Evolutionary conservation across 2,113 vertebrate genomes (phyloP).

Genomic region (Catagonus wagneri): DNA sequence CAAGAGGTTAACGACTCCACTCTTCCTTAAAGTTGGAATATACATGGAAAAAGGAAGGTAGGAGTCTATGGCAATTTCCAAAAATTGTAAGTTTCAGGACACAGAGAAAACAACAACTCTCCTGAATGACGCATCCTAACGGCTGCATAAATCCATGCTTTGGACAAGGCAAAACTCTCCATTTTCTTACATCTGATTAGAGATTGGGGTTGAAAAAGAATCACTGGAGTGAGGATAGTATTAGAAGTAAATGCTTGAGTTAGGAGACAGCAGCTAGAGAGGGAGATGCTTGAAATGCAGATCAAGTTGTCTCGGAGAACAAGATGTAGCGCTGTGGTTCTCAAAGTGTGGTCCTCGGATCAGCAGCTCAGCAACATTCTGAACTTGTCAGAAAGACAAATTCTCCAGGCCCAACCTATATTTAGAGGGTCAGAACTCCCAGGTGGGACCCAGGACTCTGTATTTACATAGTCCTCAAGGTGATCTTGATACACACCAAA

Average conservation of each 20-base stretch:
- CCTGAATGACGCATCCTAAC: background rate
- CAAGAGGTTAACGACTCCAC: background rate
- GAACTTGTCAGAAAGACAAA: background rate
- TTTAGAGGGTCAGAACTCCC: background rate
- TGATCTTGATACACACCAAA: background rate
- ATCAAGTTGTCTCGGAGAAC: background rate
- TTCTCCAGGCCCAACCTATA: background rate
- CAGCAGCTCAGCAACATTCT: background rate
- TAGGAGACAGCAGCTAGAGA: background rate
- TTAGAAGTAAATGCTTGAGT: no score
- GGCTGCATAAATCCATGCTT: background rate
- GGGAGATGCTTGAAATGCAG: background rate
- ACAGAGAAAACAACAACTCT: background rate
- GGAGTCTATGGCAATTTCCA: background rate
- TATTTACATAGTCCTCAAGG: background rate
- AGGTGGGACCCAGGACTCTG: rapidly evolving
- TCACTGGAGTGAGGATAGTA: background rate
- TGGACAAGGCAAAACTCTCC: background rate
- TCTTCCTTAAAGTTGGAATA: background rate
- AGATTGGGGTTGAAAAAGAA: background rate
- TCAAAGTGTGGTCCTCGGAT: background rate
- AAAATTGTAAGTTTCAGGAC: constrained; percentile 36
- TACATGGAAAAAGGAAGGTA: background rate
- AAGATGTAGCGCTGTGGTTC: background rate
- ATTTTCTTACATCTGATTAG: background rate